phyloP scores from a whole-genome alignment of 1,140 invertebrate genomes.

The Drosophila navojoa region DNA sequence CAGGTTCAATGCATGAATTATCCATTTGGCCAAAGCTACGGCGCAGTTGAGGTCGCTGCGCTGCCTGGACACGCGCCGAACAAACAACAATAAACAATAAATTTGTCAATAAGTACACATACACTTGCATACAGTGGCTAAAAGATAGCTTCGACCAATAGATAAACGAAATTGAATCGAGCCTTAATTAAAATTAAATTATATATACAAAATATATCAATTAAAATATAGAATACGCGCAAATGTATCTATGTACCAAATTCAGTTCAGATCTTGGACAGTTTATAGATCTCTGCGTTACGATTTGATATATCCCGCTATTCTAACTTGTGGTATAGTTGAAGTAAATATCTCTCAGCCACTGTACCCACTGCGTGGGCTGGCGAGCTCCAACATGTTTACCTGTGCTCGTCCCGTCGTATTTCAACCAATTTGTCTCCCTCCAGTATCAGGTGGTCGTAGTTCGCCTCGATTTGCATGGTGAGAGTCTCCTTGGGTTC shows the following conservation, averaged over 20 bases:
- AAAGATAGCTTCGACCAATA: neutral
- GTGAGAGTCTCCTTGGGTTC: conserved; percentile 77
- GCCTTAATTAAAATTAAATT: neutral
- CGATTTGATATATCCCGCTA: no score
- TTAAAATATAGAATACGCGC: no score
- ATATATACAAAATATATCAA: no score
- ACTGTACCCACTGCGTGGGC: conserved; percentile 11
- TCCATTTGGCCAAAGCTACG: conserved; percentile 69
- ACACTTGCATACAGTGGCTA: conserved; percentile 6
- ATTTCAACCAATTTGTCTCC: conserved; percentile 80
- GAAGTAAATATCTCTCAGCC: no score
- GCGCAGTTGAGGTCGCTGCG: conserved; percentile 78
- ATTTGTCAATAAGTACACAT: conserved; percentile 29
- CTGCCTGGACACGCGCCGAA: conserved; percentile 57
- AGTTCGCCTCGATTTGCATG: conserved; percentile 82
- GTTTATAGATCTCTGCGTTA: no score
- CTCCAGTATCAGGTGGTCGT: conserved; percentile 78
- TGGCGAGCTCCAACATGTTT: conserved; percentile 23
- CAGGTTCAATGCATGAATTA: conserved; percentile 72
- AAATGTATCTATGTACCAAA: no score
- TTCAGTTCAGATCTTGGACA: no score
- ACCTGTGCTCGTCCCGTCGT: conserved; percentile 71
- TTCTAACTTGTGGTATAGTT: no score
- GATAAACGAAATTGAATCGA: no score
- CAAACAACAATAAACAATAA: conserved; percentile 27